phyloP scores from a whole-genome alignment of 2,113 vertebrate species.

The Salvelinus alpinus region DNA sequence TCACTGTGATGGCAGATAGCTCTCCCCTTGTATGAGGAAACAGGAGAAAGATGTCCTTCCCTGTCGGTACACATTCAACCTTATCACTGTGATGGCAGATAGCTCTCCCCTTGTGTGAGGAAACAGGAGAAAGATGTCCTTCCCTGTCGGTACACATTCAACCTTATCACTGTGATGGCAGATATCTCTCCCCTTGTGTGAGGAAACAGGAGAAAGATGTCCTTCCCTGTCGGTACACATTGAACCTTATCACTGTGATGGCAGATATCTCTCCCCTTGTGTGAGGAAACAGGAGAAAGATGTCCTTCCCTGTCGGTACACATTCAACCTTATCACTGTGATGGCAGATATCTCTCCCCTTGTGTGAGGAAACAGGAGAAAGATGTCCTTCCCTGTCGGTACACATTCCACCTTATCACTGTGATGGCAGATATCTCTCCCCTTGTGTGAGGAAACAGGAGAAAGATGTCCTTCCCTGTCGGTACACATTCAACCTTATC shows the following conservation, averaged over 20 bases:
- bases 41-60: slow-evolving; percentile 45
- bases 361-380: slow-evolving; percentile 36
- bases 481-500: slow-evolving; percentile 60
- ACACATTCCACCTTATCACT: slow-evolving; percentile 54
- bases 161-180: slow-evolving; percentile 54
- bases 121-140: slow-evolving; percentile 38
- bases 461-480: slow-evolving; percentile 57
- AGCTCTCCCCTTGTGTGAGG: slow-evolving; percentile 30
- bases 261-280: no score
- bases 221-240: no score
- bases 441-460: slow-evolving; percentile 29
- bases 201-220: slow-evolving; percentile 45
- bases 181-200: slow-evolving; percentile 36
- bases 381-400: slow-evolving; percentile 59
- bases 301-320: no score
- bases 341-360: no score
- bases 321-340: no score
- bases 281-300: no score
- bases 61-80: slow-evolving; percentile 62
- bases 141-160: slow-evolving; percentile 63
- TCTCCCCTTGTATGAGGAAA: slow-evolving; percentile 29
- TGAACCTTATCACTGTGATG: no score
- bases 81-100: slow-evolving; percentile 54
- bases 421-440: slow-evolving; percentile 50
- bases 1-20: slow-evolving; percentile 53